Evolutionary conservation across 2,113 vertebrate genomes (phyloP), one percentile per base, ranked within the genome.

Genomic region (Actinemys pallida): DNA sequence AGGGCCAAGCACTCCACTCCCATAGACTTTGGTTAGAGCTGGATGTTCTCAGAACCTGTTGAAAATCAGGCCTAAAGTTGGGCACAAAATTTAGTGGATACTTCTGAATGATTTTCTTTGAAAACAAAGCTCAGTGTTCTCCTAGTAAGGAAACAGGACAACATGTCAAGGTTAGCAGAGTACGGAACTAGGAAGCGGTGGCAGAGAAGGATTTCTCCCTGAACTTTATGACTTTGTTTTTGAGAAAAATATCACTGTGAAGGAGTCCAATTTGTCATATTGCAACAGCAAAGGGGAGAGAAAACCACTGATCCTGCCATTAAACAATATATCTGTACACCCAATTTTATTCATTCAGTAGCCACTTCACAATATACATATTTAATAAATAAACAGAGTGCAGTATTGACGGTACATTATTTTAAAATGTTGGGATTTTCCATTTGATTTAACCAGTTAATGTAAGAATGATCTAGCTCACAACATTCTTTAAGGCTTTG

Each of bases 141-240:
- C 94, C 47, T 90, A 96, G 87, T 93, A 92, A 81, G 83, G 92
- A 94, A 96, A 86, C 54, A 93, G 11, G 94, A 72, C 9, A 78
- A 52, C 10, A 9, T 97, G 94, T 79, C 89, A 96, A 96, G 95
- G 96, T 96, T 97, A 97, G 92, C 52, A 88, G 56, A 84, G 83
- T 89, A 84, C 84, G 88, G 93, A 65, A 94, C 94, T 96, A 97
- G 97, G 95, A 97, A 97, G 96, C 92, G 93, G 92, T 96, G 91
- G 56, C 24, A 25, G 9, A 57, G 81, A 96, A 86, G 93, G 87
- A 90, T 96, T 96, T 97, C 93, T 95, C 91, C 93, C 88, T 97
- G 94, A 97, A 95, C 94, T 96, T 97, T 47, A 88, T 96, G 95
- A 90, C 90, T 97, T 92, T 87, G 89, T 78, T 96, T 93, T 84